Evolutionary conservation across 2,888 invertebrate genomes (phyloP), one percentile per base, ranked within the genome.

Genomic region (Cataglyphis altisquamis): DNA sequence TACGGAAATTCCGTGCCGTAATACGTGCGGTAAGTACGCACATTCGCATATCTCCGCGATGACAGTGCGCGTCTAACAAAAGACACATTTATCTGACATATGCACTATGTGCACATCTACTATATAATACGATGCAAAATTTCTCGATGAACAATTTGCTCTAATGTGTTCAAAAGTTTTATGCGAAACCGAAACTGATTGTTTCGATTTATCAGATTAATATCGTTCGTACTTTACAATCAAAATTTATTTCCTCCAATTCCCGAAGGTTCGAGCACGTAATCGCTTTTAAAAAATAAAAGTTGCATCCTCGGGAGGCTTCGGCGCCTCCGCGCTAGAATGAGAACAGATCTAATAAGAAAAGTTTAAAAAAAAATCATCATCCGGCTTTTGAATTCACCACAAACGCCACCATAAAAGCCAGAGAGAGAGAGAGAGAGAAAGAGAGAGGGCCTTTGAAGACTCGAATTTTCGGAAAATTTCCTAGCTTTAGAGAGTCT

Each of bases 381-480:
- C 6, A 67, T 12, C n/a, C 29, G 55, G 21, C 25, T 60, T 21
- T 4, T 52, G n/a, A 41, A 48, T 64, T 18, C 10, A 62, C 10
- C 29, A 9, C 62, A 62, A 74, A 15, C 5, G n/a, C 3, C 9
- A 39, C 18, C 18, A 12, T 18, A 36, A 63, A 36, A 18, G 4
- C 36, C n/a, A 18, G 1, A 18, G 15, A 15, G 5, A 39, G 25
- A 0, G 3, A 57, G 39, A 39, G 45, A 29, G 25, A n/a, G 29
- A 60, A 18, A 60, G 32, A 52, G 32, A 41, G 60, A 62, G 15
- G 39, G 2, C 45, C 32, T 52, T 45, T n/a, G 55, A 29, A 41
- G 48, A 74, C 77, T 75, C 89, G 68, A 87, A 87, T 87, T 89
- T 84, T 36, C 86, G 73, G 78, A 90, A 88, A 86, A 90, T 62